phyloP scores from a whole-genome alignment of 2,888 invertebrate genomes.

The Ephialtes manifestator region DNA sequence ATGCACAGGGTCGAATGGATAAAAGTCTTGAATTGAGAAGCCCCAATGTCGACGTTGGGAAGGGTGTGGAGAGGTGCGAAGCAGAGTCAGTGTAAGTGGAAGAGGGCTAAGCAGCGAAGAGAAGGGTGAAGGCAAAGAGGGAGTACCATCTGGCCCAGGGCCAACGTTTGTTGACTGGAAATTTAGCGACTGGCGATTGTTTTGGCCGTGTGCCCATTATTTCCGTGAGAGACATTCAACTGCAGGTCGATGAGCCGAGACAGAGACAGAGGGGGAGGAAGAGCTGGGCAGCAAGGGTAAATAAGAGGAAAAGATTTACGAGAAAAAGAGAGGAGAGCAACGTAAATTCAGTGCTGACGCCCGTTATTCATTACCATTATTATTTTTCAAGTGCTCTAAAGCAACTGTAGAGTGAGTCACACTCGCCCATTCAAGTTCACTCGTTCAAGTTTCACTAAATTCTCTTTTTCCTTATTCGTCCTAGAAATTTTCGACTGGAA shows the following conservation, averaged over 20 bases:
- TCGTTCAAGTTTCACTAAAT: background rate
- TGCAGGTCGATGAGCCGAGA: constrained; percentile 63
- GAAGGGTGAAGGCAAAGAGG: background rate
- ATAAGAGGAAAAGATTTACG: constrained; percentile 31
- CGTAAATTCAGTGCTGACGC: constrained; percentile 68
- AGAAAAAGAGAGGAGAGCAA: constrained; percentile 34
- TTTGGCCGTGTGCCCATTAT: constrained; percentile 84
- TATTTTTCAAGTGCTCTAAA: constrained; percentile 63
- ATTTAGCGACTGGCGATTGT: constrained; percentile 84
- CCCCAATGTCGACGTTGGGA: background rate
- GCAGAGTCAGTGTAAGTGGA: constrained; percentile 9
- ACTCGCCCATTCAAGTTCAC: constrained; percentile 2
- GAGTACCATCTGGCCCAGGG: constrained; percentile 76
- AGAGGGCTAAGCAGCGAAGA: constrained; percentile 14
- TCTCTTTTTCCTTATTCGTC: background rate
- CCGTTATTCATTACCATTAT: constrained; percentile 74
- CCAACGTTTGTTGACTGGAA: constrained; percentile 85
- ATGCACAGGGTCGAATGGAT: constrained; percentile 58
- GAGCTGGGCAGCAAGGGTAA: constrained; percentile 35
- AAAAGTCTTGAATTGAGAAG: constrained; percentile 75
- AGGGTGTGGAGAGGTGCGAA: constrained; percentile 1
- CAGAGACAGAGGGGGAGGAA: constrained; percentile 22
- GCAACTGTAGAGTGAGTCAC: background rate
- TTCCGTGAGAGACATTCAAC: constrained; percentile 67
- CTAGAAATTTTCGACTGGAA: background rate